phyloP scores from a whole-genome alignment of 2,888 invertebrate genomes.

The Cheilosia impressa region DNA sequence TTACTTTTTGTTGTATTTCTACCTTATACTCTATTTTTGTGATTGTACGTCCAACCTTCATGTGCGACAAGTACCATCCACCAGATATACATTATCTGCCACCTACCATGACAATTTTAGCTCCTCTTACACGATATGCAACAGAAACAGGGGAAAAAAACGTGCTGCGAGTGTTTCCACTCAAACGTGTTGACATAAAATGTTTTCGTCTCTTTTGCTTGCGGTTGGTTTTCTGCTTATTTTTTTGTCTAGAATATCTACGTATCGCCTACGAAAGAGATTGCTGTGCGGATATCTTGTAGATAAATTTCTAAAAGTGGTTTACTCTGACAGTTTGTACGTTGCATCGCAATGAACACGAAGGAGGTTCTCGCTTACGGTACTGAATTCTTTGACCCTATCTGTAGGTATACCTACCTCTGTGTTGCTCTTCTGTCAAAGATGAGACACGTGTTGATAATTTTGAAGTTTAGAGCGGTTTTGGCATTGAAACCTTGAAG shows the following conservation, averaged over 20 bases:
- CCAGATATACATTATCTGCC: conserved; percentile 51
- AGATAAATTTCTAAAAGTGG: conserved; percentile 56
- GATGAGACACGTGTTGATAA: conserved; percentile 47
- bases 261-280: conserved; percentile 50
- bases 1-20: conserved; percentile 26
- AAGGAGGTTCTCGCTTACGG: conserved; percentile 22
- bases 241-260: conserved; percentile 4
- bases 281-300: conserved; percentile 54
- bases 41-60: conserved; percentile 65
- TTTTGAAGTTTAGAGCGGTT: conserved; percentile 29
- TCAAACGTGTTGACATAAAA: conserved; percentile 69
- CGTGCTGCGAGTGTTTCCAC: conserved; percentile 42
- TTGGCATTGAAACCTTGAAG: conserved; percentile 16
- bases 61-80: conserved; percentile 66
- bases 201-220: conserved; percentile 40
- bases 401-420: neutral
- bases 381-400: conserved; percentile 22
- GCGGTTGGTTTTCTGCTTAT: conserved; percentile 5
- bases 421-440: conserved; percentile 12
- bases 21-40: conserved; percentile 62
- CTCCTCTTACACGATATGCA: conserved; percentile 52
- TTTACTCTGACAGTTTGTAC: conserved; percentile 54
- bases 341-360: conserved; percentile 50
- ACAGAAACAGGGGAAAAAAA: conserved; percentile 32
- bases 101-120: conserved; percentile 72